Evolutionary conservation across 2,888 invertebrate genomes (phyloP).

Genomic region (Macrophya annulata): DNA sequence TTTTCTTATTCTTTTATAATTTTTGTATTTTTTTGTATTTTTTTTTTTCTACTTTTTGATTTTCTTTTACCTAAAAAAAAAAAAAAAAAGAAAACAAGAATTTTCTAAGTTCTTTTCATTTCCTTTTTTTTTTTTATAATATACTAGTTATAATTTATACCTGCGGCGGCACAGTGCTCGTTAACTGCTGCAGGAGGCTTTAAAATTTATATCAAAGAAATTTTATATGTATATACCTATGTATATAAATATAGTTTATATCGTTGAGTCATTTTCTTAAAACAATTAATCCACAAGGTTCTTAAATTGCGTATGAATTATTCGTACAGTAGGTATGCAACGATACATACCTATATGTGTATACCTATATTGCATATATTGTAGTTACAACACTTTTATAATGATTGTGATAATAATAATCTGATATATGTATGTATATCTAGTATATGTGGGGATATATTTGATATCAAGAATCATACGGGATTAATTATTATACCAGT

Average conservation of each 20-base stretch:
- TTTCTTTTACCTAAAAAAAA: not conserved
- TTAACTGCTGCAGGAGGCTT: not conserved
- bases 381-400: not conserved
- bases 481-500: not conserved
- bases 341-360: not conserved
- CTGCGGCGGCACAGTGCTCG: slow-evolving; percentile 10
- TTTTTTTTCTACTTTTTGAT: not conserved
- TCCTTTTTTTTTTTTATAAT: not conserved
- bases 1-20: not conserved
- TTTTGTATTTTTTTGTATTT: not conserved
- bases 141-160: not conserved
- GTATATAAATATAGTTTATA: not conserved
- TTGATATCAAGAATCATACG: not conserved
- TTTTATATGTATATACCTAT: not conserved
- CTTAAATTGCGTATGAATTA: not conserved
- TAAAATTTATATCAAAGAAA: slow-evolving; percentile 10
- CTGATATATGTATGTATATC: not conserved
- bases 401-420: slow-evolving; percentile 1
- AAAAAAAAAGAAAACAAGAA: not conserved
- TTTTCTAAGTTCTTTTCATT: not conserved
- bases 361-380: not conserved
- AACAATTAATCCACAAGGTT: not conserved
- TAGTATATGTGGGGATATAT: not conserved
- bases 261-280: not conserved
- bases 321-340: not conserved